phyloP scores from a whole-genome alignment of 2,797 vertebrate genomes.

The Pipistrellus pipistrellus region DNA sequence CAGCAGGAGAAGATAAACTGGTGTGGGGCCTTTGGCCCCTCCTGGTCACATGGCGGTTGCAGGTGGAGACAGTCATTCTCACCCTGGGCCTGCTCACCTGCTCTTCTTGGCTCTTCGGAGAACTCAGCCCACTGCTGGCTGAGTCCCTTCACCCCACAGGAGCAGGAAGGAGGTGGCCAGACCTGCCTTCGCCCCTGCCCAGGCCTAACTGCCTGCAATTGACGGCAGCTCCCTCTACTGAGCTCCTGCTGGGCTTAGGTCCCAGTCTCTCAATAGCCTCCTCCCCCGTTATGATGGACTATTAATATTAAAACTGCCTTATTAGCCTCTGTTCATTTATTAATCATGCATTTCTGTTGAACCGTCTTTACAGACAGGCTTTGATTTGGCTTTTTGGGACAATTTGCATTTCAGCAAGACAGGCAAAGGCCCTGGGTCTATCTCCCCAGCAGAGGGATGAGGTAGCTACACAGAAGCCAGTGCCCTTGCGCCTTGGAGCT shows the following conservation, averaged over 20 bases:
- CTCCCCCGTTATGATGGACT: neutral
- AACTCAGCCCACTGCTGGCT: neutral
- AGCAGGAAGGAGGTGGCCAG: neutral
- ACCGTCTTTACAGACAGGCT: conserved; percentile 9
- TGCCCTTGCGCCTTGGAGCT: neutral
- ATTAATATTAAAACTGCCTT: conserved; percentile 80
- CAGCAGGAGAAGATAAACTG: too few species aligned
- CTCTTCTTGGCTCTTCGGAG: neutral
- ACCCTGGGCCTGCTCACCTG: neutral
- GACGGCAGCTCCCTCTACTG: fast-evolving
- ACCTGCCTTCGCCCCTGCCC: fast-evolving
- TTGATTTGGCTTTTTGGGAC: neutral
- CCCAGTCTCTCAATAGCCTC: neutral
- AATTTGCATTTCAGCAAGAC: fast-evolving
- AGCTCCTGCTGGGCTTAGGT: neutral
- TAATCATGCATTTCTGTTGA: conserved; percentile 46
- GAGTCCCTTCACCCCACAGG: fast-evolving
- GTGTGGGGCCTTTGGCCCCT: neutral
- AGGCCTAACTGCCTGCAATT: neutral
- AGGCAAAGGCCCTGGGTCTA: too few species aligned
- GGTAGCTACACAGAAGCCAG: neutral
- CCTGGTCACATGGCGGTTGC: too few species aligned
- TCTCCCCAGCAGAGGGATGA: neutral
- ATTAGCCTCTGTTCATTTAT: conserved; percentile 81
- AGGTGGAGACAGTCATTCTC: neutral